Evolutionary conservation across 2,888 invertebrate species (phyloP).

Genomic region (Oligia fasciuncula): DNA sequence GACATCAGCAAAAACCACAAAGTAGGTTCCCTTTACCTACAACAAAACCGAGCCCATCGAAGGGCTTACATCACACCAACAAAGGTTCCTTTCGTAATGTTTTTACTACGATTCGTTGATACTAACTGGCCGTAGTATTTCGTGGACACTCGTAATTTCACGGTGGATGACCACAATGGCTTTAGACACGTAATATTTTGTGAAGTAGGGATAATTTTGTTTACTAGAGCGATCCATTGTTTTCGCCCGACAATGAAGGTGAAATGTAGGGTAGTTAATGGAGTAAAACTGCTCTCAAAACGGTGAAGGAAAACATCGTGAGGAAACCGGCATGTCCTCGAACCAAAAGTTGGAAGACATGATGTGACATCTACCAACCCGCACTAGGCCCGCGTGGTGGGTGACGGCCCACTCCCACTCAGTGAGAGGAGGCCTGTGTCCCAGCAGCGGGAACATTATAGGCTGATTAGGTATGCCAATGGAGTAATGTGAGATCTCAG

Average conservation of each 20-base stretch:
- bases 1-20: conserved; percentile 34
- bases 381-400: not conserved
- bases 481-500: too few species aligned
- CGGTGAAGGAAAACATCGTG: too few species aligned
- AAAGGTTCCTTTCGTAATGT: conserved; percentile 55
- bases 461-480: too few species aligned
- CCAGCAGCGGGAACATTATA: not conserved
- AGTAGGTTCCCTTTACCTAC: conserved; percentile 5
- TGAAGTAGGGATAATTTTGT: conserved; percentile 29
- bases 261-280: conserved; percentile 15
- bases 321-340: too few species aligned
- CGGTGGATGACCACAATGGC: conserved; percentile 55
- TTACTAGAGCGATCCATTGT: conserved; percentile 52
- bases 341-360: too few species aligned
- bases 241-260: conserved; percentile 24
- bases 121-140: conserved; percentile 58
- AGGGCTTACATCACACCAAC: conserved; percentile 53
- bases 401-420: not conserved
- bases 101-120: conserved; percentile 47
- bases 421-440: not conserved
- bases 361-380: too few species aligned
- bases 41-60: conserved; percentile 28
- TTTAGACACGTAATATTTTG: conserved; percentile 44
- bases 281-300: not conserved
- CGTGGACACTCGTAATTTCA: conserved; percentile 58